Base-by-base conservation (phyloP, 2,888 invertebrate genomes). In the Clunio marinus region DNA sequence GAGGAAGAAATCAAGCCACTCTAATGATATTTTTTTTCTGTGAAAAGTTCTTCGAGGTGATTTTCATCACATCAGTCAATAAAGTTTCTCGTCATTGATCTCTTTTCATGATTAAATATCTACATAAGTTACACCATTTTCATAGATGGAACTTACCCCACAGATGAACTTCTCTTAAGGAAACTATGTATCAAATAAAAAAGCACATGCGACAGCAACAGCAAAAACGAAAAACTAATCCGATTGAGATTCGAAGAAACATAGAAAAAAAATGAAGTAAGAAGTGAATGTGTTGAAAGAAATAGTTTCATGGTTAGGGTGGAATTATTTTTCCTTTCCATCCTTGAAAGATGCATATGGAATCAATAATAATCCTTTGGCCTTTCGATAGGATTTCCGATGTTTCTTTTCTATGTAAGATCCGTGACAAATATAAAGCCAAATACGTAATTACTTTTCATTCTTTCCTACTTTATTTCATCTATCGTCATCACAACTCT, bases 181-280 rank as follows among this genome's bases (percentile, higher is more conserved):
- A n/a, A n/a, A n/a, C n/a, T n/a, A n/a, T n/a, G n/a, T n/a, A n/a
- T n/a, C n/a, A n/a, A 51, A 22, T 32, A 32, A 32, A 32, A 20
- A 10, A n/a, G 13, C 22, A 66, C 10, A 51, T 22, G 35, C 45
- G 20, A 46, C 25, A 46, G 32, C n/a, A n/a, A n/a, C n/a, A n/a
- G n/a, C n/a, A n/a, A n/a, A 8, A 45, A 63, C 15, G 24, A 41
- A 55, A 66, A 66, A 55, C 66, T 66, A 66, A 66, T 66, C 66
- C 66, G 55, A 66, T 66, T 32, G 66, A 45, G 27, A 66, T 51
- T 51, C n/a, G n/a, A n/a, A n/a, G 4, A 32, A 24, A 7, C 58
- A 66, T 25, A 27, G 28, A 17, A 41, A 62, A 5, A 41, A 45
- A n/a, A 63, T 45, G 37, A 25, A 63, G 17, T n/a, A 25, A 13